Evolutionary conservation across 1,140 invertebrate genomes (phyloP), one percentile per base, ranked within the genome.

Genomic region (Tetranychus urticae): DNA sequence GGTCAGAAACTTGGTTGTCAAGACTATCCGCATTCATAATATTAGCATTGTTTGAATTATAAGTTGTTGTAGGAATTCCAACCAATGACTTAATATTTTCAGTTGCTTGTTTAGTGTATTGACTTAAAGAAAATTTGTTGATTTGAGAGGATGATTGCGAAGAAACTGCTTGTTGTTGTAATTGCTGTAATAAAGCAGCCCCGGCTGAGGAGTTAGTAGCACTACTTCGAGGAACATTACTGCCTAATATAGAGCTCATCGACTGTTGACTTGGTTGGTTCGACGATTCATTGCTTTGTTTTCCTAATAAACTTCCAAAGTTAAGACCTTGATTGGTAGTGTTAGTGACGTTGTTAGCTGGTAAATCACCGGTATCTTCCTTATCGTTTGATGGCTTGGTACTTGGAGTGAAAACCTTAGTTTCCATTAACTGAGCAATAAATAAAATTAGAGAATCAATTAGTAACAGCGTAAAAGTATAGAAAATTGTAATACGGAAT

Each of bases 341-440:
- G n/a, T 37, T 45, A 1, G 8, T 33, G 2, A 31, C 39, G 23
- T 36, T 7, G n/a, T 23, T 35, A 39, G 57, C 4, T 5, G 13
- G 12, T 46, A 23, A 23, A 23, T 37, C 35, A 6, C 12, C 50
- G 7, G 35, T 47, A 46, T 56, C 61, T 36, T 62, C 60, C 23
- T 62, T 64, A 39, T 65, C 62, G 5, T 58, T 31, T 10, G 36
- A 14, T 36, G 55, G 31, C 36, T 56, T 37, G 57, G 76, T 74
- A 67, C 82, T 85, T 36, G 85, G 82, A 45, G 85, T 88, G 68
- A 89, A 89, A 57, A 94, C 88, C 77, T 92, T 92, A n/a, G 85
- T 89, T 69, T 93, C 89, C 60, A 86, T 83, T 60, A 92, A 75
- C 72, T 75, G 66, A 68, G 12, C 3, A 23, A 23, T 2, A 56